Evolutionary conservation across 53 echinoderm and acorn worm genomes (phyloP), one percentile per base, ranked within the genome.

Genomic region (Apostichopus leukothele): DNA sequence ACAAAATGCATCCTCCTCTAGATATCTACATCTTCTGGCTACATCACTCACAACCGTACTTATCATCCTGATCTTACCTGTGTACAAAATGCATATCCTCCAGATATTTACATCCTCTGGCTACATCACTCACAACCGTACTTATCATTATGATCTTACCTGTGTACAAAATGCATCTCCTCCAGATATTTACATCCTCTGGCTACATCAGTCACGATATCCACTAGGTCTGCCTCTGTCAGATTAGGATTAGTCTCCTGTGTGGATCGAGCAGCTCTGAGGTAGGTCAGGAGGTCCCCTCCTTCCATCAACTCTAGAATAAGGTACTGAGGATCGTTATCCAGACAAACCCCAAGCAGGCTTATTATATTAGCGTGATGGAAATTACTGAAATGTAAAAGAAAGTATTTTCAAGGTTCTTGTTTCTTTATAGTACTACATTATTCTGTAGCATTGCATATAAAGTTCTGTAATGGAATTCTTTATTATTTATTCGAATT

Each of bases 261-360:
- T 5, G 94, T 92, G 4, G 91, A 90, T 57, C 99, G 68, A 1
- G 94, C 95, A 3, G 88, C 94, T 10, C 99, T 84, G 5, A 99
- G 73, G 87, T 96, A 99, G 55, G 92, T 91, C 83, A 99, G 85
- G 68, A 99, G 91, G 74, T 99, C 99, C 78, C 99, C 99, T 0
- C 95, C 99, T 85, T 96, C 99, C 99, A 99, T 99, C 91, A 99
- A 52, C 88, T 99, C 99, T 51, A 96, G 86, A 84, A 99, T 94
- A 60, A 99, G 96, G 89, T 90, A 99, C 71, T 99, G 95, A 39
- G 99, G 99, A 86, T 99, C 99, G 54, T 99, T 99, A 90, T 99
- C 93, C 6, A 99, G 92, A 77, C 99, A 99, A 52, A 99, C 99
- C 6, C 99, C 99, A 14, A 99, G 91, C 4, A 99, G 90, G 4